Base-by-base conservation (phyloP, 2,797 vertebrate genomes). In the Potorous gilbertii region DNA sequence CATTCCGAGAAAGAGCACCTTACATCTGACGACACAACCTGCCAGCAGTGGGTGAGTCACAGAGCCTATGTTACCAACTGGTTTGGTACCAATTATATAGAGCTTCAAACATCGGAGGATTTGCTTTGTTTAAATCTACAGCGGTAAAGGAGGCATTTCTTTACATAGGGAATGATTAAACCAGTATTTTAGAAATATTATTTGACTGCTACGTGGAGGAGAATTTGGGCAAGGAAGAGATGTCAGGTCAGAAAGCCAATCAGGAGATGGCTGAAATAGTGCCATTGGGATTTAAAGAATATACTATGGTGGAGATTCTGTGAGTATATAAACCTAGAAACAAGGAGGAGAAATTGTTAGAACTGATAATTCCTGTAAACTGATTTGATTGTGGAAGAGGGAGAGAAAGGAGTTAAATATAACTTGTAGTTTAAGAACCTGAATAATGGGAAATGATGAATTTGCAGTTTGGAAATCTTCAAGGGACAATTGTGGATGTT, bases 41-140 rank as follows among this genome's bases (percentile, higher is more conserved):
- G 18, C 18, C 18, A 24, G 4, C 21, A 1, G 6, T 0, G 6
- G 18, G n/a, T 0, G n/a, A 81, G 2, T 81, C 8, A 40, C n/a
- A 21, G n/a, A 81, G 18, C 18, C n/a, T 46, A 10, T 74, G 21
- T 1, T 81, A 40, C 8, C 24, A 18, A 21, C 12, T 1, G 18
- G 0, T 40, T 74, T 40, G 16, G 40, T 46, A 40, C n/a, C 6
- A 8, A 81, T 81, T 81, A 24, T 21, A 40, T 40, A 81, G 0
- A 81, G 8, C 18, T 81, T 40, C 66, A 81, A 81, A 46, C 24
- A 81, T 40, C 18, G 46, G 6, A 62, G 12, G 5, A 81, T 18
- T 21, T 28, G 56, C 11, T 62, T 62, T 12, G 14, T 34, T 12
- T 34, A 13, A 10, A 31, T 31, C 12, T 62, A 31, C 28, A 31